Evolutionary conservation across 2,113 vertebrate species (phyloP).

Genomic region (Nothobranchius kuhntae): DNA sequence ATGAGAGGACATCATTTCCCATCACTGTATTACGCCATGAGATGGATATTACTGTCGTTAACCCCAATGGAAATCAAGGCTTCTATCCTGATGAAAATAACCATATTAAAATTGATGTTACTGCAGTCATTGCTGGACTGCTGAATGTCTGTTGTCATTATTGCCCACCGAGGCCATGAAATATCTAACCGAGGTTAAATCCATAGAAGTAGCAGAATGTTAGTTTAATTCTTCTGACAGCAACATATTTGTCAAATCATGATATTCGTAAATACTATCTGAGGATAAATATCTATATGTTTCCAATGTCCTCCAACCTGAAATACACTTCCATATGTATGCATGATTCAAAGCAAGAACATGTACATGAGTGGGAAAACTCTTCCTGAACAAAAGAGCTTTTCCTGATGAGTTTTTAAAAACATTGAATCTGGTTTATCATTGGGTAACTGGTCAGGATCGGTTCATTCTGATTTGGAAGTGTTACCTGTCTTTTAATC

Average conservation of each 20-base stretch:
- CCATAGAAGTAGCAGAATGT: background rate
- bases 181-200: slow-evolving; percentile 9
- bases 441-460: no score
- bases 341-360: no score
- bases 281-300: background rate
- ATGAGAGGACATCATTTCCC: slow-evolving; percentile 10
- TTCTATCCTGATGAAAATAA: slow-evolving; percentile 4
- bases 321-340: no score
- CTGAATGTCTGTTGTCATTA: slow-evolving; percentile 3
- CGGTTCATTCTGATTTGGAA: no score
- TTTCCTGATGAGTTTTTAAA: no score
- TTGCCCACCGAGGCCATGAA: background rate
- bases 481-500: no score
- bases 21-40: slow-evolving; percentile 3
- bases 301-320: no score
- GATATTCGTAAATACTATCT: background rate
- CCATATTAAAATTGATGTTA: background rate
- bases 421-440: no score
- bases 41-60: slow-evolving; percentile 7
- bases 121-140: background rate
- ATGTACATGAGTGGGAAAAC: no score
- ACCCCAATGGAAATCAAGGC: slow-evolving; percentile 16
- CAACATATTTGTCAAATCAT: background rate
- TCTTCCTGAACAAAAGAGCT: no score
- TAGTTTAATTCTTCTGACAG: background rate